A percentile compares a stretch with the other conserved stretches of the same genome.
Conservation (phyloP, 2,113 vertebrate genomes). For the Saimiri boliviensis region DNA sequence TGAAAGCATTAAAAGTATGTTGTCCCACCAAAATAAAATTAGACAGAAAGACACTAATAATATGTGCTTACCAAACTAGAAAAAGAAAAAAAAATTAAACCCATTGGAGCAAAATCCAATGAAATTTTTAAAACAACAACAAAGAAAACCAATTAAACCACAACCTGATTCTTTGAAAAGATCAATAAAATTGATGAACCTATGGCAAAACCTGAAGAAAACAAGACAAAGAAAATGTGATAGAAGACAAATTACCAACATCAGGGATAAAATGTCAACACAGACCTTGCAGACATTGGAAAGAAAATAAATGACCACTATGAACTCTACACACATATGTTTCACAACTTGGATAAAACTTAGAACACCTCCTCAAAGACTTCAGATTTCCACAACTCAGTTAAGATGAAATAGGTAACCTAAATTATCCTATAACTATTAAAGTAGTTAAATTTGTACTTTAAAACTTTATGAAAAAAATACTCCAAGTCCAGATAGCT, state of each 20-base stretch:
- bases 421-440: not conserved
- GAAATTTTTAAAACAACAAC: not conserved
- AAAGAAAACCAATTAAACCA: not conserved
- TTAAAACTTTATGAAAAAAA: not conserved
- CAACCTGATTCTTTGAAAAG: not conserved
- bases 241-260: not conserved
- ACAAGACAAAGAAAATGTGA: not conserved
- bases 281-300: not conserved
- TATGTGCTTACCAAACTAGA: not conserved
- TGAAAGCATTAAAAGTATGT: not conserved
- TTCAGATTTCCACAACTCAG: not conserved
- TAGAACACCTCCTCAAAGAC: not conserved
- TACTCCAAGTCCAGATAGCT: not conserved
- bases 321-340: not conserved
- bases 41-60: not conserved
- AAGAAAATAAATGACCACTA: not conserved
- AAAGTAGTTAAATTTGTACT: not conserved
- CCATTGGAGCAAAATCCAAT: not conserved
- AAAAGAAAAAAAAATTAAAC: not conserved
- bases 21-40: not conserved
- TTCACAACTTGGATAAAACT: not conserved
- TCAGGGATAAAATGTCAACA: not conserved
- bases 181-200: not conserved
- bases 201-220: not conserved
- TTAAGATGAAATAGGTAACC: not conserved